phyloP scores from a whole-genome alignment of 2,113 vertebrate species.

The Prietella phreatophila region DNA sequence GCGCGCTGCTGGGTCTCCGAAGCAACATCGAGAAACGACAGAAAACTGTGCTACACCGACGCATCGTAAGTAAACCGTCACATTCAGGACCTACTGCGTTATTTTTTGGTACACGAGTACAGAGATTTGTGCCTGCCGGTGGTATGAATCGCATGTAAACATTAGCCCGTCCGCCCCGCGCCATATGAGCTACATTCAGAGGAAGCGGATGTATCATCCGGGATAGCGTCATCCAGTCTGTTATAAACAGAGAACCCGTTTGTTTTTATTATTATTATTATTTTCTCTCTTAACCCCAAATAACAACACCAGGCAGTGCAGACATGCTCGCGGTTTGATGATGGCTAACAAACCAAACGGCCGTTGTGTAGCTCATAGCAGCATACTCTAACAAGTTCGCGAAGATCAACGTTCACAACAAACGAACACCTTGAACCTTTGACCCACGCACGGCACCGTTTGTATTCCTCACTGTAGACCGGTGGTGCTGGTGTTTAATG shows the following conservation, averaged over 20 bases:
- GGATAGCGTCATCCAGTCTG: not conserved
- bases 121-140: not conserved
- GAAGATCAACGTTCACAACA: not conserved
- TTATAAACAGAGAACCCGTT: not conserved
- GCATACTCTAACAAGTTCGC: not conserved
- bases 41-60: not conserved
- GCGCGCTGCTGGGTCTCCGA: slow-evolving; percentile 14
- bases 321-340: not conserved
- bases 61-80: not conserved
- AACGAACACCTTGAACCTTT: not conserved
- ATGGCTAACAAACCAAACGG: not conserved
- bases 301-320: not conserved
- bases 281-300: not conserved
- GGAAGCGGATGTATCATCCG: not conserved
- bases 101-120: not conserved
- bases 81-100: not conserved
- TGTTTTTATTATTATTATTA: too few relatives aligned
- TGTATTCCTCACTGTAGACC: not conserved
- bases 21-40: not conserved
- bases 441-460: not conserved
- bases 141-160: slow-evolving; percentile 4
- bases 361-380: not conserved
- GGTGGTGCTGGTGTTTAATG: not conserved
- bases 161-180: slow-evolving; percentile 3
- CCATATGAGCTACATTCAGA: not conserved